Evolutionary conservation across 2,888 invertebrate species (phyloP).

Genomic region (Globia sparganii): DNA sequence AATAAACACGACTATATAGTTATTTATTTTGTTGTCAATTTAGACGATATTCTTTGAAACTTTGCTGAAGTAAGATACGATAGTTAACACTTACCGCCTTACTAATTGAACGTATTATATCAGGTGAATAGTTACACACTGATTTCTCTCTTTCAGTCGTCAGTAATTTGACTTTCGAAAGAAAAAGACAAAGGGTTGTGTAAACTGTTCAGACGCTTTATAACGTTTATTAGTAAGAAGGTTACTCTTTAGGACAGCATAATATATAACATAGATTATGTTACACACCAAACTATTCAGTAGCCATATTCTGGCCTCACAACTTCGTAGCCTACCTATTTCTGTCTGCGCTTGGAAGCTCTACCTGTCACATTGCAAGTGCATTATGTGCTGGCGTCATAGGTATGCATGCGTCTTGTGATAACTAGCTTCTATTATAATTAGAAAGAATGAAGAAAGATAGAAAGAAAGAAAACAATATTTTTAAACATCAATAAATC

Average conservation of each 20-base stretch:
- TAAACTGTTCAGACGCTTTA: too few species aligned
- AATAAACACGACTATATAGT: neutral
- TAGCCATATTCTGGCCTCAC: neutral
- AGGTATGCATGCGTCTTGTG: too few species aligned
- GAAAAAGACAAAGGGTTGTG: too few species aligned
- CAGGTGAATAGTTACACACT: too few species aligned
- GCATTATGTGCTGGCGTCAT: neutral
- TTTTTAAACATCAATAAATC: too few species aligned
- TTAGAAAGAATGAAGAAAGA: too few species aligned
- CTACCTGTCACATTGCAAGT: neutral
- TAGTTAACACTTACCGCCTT: neutral
- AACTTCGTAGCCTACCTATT: neutral
- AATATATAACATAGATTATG: neutral
- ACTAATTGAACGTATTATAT: too few species aligned
- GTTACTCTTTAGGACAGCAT: neutral
- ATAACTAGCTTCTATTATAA: neutral
- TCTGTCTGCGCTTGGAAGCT: neutral
- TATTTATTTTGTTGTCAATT: neutral
- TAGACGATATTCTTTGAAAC: neutral
- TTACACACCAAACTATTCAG: too few species aligned
- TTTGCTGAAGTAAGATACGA: neutral
- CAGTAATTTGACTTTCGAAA: too few species aligned
- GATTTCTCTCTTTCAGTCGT: too few species aligned
- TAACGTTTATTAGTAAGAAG: too few species aligned
- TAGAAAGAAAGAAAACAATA: too few species aligned